Evolutionary conservation across 2,888 invertebrate species (phyloP).

Genomic region (Buathra laborator): DNA sequence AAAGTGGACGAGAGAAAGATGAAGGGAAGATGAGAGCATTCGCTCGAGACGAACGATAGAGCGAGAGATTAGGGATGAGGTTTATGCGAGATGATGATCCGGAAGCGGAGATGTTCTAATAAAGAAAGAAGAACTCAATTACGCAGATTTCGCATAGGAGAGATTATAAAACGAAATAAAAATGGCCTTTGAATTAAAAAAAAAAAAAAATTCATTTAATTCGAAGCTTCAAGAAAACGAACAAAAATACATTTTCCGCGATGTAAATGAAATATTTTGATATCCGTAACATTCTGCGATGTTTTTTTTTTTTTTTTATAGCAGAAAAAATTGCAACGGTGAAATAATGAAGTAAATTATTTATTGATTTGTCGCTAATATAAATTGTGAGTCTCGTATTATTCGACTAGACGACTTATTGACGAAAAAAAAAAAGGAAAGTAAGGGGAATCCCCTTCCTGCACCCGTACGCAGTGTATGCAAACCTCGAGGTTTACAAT

Average conservation of each 20-base stretch:
- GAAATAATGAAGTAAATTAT: background rate
- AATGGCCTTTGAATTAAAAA: background rate
- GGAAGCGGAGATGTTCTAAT: background rate
- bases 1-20: slow-evolving; percentile 26
- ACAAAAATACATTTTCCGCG: background rate
- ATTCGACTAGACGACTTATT: background rate
- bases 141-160: slow-evolving; percentile 26
- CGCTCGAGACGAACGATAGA: slow-evolving; percentile 33
- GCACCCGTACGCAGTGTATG: slow-evolving; percentile 28
- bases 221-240: background rate
- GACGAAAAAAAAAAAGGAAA: slow-evolving; percentile 14
- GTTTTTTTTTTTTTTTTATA: background rate
- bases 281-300: background rate
- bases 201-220: background rate
- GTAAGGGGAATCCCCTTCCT: background rate
- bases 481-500: slow-evolving; percentile 50
- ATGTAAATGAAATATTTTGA: no score
- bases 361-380: background rate
- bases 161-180: background rate
- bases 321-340: background rate
- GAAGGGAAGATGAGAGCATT: slow-evolving; percentile 1
- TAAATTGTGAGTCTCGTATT: background rate
- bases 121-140: slow-evolving; percentile 68
- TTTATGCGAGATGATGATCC: slow-evolving; percentile 3
- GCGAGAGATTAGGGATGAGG: slow-evolving; percentile 14